Percentiles rank a stretch among this genome's conserved stretches.
Conservation (phyloP, 2,888 invertebrate genomes). For the Drosophila pseudotakahashii region DNA sequence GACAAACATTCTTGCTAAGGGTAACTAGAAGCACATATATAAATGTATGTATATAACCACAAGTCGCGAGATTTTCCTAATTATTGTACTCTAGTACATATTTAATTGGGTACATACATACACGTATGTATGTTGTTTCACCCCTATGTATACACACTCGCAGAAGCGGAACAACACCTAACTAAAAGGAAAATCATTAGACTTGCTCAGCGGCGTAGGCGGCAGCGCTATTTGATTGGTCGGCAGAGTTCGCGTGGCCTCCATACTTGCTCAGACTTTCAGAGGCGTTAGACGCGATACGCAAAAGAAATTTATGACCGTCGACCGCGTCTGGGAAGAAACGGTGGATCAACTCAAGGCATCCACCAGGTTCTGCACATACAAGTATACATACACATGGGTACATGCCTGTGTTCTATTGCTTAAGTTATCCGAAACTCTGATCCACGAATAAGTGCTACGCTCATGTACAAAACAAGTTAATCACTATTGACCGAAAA, state of each 20-base stretch:
- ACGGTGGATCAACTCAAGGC: constrained; percentile 1
- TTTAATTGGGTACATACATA: constrained; percentile 28
- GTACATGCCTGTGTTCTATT: not conserved
- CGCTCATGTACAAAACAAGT: too few relatives aligned
- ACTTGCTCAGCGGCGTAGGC: constrained; percentile 23
- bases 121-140: constrained; percentile 7
- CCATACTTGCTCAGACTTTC: constrained; percentile 19
- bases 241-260: constrained; percentile 54
- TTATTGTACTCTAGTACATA: constrained; percentile 31
- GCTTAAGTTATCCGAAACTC: not conserved
- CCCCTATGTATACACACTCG: constrained; percentile 7
- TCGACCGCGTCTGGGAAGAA: constrained; percentile 2
- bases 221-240: constrained; percentile 59
- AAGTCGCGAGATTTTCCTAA: constrained; percentile 52
- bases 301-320: not conserved
- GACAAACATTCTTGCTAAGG: not conserved
- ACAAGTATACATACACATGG: not conserved
- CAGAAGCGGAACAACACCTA: constrained; percentile 4
- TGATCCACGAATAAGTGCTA: too few relatives aligned
- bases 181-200: constrained; percentile 18
- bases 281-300: constrained; percentile 9
- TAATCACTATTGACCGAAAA: too few relatives aligned
- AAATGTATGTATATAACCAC: constrained; percentile 16
- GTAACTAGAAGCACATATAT: not conserved
- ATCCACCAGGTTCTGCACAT: not conserved